Percentiles rank a stretch among this genome's conserved stretches.
These are phyloP conservation scores for Istiophorus platypterus DNA, from an alignment of 2,113 vertebrate species.

Conservation along the genomic window DNA sequence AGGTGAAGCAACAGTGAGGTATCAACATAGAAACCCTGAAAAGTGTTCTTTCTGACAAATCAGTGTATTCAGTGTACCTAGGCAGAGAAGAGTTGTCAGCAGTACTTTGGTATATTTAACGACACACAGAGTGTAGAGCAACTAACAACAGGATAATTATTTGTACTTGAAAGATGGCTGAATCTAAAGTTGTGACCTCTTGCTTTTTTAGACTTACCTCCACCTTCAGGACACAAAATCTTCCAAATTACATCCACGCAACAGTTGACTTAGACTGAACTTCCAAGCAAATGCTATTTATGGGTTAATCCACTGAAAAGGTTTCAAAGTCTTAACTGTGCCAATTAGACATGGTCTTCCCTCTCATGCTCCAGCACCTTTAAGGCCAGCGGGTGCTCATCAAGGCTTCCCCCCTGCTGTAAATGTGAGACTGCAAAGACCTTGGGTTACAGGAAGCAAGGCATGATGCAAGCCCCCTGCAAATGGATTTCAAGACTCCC, in stretches of 20 bases:
- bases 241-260: constrained; percentile 2
- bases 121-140: not conserved
- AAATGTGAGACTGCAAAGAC: constrained; percentile 57
- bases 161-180: not conserved
- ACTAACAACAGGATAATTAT: not conserved
- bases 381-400: constrained; percentile 63
- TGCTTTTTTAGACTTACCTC: not conserved
- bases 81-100: not conserved
- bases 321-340: constrained; percentile 49
- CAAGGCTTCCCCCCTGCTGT: constrained; percentile 62
- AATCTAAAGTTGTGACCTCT: not conserved
- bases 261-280: not conserved
- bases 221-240: not conserved
- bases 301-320: constrained; percentile 6
- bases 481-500: constrained; percentile 68
- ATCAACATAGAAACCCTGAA: not conserved
- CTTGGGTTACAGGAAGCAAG: constrained; percentile 51
- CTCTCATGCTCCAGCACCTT: constrained; percentile 42
- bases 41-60: not conserved
- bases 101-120: not conserved
- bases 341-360: constrained; percentile 50
- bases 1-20: constrained; percentile 11
- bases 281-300: constrained; percentile 11
- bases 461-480: constrained; percentile 76
- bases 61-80: not conserved